Evolutionary conservation across 2,888 invertebrate genomes (phyloP), one percentile per base, ranked within the genome.

Genomic region (Tenthredo notha): DNA sequence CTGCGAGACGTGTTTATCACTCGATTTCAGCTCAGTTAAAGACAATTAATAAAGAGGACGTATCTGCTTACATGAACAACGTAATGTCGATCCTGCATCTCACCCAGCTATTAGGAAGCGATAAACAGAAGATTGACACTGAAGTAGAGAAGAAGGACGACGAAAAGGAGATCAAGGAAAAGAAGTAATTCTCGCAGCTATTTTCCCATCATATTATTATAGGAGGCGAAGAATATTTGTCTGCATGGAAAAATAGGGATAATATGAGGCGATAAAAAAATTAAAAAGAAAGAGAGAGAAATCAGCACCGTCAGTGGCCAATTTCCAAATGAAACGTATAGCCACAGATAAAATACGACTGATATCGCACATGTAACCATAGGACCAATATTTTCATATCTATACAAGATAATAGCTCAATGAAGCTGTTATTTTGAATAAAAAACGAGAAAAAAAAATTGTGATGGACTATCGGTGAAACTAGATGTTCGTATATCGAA

Each of bases 1-100:
- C 96, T 15, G 96, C 96, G 75, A 95, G 96, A 87, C 95, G 97
- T 86, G 96, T 97, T 87, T 97, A 96, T 94, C 95, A 96, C 92
- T 96, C 96, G 90, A 95, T 96, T 87, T 95, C 96, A 47, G 94
- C 94, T 88, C 96, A 96, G 90, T 94, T 96, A 91, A 95, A 95
- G 91, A 93, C 93, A 10, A 84, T 93, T 1, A 92, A 92, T 77
- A 92, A 92, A 85, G 93, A 93, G 86, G 93, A 93, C 72, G 92
- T 93, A 1, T 77, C 90, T 9, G 88, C 89, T 0, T 93, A 93
- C 70, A 93, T 93, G 33, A 87, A 90, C 5, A 91, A 90, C 70
- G 93, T 92, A 6, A 88, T 93, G 25, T 92, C 93, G 0, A 93
- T 93, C 85, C 91, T 93, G 9, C 93, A 93, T 85, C 84, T 93